These are phyloP conservation scores for Dicrurus megarhynchus DNA, from an alignment of 2,113 vertebrate genomes.

Conservation along the genomic window DNA sequence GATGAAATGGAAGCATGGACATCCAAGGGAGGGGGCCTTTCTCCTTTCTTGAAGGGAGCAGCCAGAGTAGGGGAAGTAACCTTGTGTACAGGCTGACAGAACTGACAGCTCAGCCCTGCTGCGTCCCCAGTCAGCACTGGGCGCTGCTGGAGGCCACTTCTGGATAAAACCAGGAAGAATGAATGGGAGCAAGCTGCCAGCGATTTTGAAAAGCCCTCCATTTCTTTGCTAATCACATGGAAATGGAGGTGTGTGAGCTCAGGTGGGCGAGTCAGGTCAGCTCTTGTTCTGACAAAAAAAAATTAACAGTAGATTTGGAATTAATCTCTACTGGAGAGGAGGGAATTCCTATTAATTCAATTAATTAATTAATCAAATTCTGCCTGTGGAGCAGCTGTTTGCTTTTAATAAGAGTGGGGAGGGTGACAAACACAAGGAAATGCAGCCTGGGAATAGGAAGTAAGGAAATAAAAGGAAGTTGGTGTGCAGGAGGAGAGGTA, in stretches of 20 bases:
- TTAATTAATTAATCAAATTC: background rate
- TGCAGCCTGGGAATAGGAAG: background rate
- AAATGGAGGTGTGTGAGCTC: background rate
- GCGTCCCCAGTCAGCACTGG: rapidly evolving
- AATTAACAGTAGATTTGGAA: background rate
- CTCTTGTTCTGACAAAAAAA: background rate
- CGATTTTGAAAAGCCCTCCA: rapidly evolving
- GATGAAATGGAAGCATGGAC: rapidly evolving
- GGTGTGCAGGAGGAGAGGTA: background rate
- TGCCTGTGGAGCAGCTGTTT: background rate
- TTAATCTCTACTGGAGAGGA: rapidly evolving
- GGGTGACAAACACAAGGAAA: background rate
- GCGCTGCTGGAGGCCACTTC: background rate
- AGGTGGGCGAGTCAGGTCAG: background rate
- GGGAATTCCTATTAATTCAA: background rate
- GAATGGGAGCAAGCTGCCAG: rapidly evolving
- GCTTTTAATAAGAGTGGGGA: background rate
- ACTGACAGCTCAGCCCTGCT: background rate
- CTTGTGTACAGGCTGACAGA: background rate
- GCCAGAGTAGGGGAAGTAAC: background rate
- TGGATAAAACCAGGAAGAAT: background rate
- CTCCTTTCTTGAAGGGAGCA: background rate
- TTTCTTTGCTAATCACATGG: background rate
- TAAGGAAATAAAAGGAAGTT: rapidly evolving
- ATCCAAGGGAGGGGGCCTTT: background rate